phyloP scores from a whole-genome alignment of 2,113 vertebrate genomes.

The Terrapene triunguis region DNA sequence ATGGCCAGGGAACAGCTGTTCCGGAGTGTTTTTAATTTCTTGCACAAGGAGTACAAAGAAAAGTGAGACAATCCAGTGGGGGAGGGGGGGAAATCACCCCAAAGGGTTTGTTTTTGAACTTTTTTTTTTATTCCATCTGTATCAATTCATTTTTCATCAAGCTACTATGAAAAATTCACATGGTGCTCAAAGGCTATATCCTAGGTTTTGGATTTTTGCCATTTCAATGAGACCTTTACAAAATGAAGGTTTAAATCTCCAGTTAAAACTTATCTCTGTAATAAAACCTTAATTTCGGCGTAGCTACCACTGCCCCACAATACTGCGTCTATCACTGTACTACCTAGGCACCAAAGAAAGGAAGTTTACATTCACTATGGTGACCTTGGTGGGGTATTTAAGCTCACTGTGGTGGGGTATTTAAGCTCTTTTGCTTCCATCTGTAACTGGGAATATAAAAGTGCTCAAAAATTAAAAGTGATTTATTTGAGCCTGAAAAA shows the following conservation, averaged over 20 bases:
- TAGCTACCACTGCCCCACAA: constrained; percentile 24
- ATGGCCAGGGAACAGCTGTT: not conserved
- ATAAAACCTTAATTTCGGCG: not conserved
- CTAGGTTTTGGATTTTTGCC: constrained; percentile 36
- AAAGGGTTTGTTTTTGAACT: not conserved
- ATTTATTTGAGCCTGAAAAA: not conserved
- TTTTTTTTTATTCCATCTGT: constrained; percentile 14
- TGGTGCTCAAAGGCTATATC: constrained; percentile 44
- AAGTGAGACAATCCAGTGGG: not conserved
- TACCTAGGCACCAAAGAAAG: constrained; percentile 22
- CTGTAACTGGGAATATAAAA: not conserved
- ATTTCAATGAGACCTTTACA: not conserved
- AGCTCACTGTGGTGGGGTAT: not conserved
- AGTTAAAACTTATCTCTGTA: not conserved
- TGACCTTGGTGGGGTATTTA: not conserved
- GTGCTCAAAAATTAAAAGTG: not conserved
- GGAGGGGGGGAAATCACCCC: not conserved
- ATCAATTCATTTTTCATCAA: constrained; percentile 57
- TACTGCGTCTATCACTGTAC: constrained; percentile 44
- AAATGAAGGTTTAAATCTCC: constrained; percentile 10
- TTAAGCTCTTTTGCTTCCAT: not conserved
- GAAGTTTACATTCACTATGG: not conserved
- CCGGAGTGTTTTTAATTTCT: not conserved
- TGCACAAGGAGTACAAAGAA: not conserved
- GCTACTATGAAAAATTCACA: constrained; percentile 29